phyloP scores from a whole-genome alignment of 2,797 vertebrate genomes.

The Danio aesculapii region DNA sequence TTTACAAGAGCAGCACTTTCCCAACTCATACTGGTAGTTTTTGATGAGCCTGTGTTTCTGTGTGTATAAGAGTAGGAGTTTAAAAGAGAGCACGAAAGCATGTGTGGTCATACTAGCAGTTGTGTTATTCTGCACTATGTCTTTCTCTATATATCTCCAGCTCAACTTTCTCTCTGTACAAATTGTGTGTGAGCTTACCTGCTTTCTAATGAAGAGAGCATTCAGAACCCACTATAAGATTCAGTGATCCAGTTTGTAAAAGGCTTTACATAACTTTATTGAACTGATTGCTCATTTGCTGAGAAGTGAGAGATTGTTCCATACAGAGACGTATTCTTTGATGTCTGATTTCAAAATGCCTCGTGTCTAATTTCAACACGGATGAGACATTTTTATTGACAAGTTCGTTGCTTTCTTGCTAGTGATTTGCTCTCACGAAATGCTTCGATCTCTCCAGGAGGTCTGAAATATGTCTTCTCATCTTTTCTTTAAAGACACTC shows the following conservation, averaged over 20 bases:
- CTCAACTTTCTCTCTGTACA: conserved; percentile 28
- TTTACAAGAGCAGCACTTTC: not conserved
- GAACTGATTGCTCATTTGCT: conserved; percentile 59
- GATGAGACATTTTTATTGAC: conserved; percentile 38
- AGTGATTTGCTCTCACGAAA: conserved; percentile 12
- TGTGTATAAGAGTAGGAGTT: not conserved
- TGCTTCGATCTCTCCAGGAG: conserved; percentile 36
- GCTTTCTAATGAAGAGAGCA: conserved; percentile 15
- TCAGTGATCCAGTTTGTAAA: conserved; percentile 28
- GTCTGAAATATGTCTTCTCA: conserved; percentile 32
- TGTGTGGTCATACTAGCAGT: not conserved
- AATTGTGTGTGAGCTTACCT: conserved; percentile 20
- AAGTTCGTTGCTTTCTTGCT: conserved; percentile 34
- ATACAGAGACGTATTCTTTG: conserved; percentile 49
- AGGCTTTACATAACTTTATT: conserved; percentile 40
- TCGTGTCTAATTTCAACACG: conserved; percentile 42
- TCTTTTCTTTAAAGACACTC: conserved; percentile 20
- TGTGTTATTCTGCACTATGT: conserved; percentile 14
- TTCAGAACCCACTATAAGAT: conserved; percentile 47
- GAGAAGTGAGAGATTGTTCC: conserved; percentile 48
- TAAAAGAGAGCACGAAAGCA: not conserved
- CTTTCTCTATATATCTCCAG: conserved; percentile 7
- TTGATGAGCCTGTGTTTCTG: not conserved
- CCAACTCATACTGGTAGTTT: conserved; percentile 1
- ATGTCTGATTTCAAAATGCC: conserved; percentile 53